These are phyloP conservation scores for Saturnia japonica DNA, from an alignment of 2,888 invertebrate genomes.

Conservation along the genomic window DNA sequence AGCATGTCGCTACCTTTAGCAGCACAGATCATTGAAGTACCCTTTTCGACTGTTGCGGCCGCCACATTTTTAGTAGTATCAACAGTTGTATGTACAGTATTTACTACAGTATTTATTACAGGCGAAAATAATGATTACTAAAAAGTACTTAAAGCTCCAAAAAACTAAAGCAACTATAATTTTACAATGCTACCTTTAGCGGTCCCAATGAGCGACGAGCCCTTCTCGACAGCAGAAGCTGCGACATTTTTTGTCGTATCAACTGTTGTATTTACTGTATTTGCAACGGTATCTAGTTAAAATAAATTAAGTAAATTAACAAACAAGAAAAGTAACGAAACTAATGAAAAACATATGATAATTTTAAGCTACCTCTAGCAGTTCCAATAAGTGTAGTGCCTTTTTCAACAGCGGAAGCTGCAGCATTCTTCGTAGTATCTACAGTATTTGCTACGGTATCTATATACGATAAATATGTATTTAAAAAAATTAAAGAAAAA, in stretches of 20 bases:
- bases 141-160: constrained; percentile 14
- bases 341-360: constrained; percentile 16
- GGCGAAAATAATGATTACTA: constrained; percentile 24
- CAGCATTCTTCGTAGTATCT: constrained; percentile 59
- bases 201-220: constrained; percentile 39
- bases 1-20: constrained; percentile 40
- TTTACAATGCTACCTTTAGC: constrained; percentile 42
- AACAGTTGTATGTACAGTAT: constrained; percentile 46
- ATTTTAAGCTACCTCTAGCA: constrained; percentile 42
- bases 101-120: constrained; percentile 45
- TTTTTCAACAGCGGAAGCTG: constrained; percentile 49
- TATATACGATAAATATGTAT: constrained; percentile 30
- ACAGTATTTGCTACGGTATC: constrained; percentile 53
- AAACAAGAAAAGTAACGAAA: background rate
- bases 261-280: constrained; percentile 40
- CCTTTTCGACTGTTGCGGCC: constrained; percentile 44
- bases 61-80: constrained; percentile 54
- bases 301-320: background rate
- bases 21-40: constrained; percentile 41
- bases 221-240: constrained; percentile 49
- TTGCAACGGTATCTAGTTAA: constrained; percentile 46
- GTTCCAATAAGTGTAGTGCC: constrained; percentile 44
- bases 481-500: background rate
- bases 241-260: constrained; percentile 54
- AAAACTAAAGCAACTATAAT: constrained; percentile 8